Conservation (phyloP, 2,888 invertebrate genomes). For the Oscheius sp. region DNA sequence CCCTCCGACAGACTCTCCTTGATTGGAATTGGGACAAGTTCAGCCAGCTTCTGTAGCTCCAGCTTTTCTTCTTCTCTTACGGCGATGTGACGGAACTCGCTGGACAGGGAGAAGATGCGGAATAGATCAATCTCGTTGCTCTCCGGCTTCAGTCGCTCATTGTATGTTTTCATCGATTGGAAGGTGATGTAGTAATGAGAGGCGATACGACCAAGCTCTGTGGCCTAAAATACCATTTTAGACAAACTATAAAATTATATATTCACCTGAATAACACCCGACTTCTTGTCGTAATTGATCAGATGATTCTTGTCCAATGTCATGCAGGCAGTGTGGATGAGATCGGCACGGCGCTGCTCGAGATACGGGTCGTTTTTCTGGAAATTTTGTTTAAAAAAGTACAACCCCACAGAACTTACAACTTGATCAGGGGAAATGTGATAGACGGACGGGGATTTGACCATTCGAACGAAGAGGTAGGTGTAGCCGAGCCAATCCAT, state of each 20-base stretch:
- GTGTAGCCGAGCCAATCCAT: constrained; percentile 95
- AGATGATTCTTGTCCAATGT: constrained; percentile 92
- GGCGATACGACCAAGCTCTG: constrained; percentile 95
- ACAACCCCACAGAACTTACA: constrained; percentile 39
- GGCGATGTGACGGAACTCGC: constrained; percentile 84
- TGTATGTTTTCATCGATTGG: constrained; percentile 96
- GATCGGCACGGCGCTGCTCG: constrained; percentile 90
- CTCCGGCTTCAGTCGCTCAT: constrained; percentile 93
- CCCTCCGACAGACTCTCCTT: constrained; percentile 98
- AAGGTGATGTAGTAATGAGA: constrained; percentile 98
- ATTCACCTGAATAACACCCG: constrained; percentile 83
- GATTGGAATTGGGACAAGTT: constrained; percentile 96
- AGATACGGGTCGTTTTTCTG: constrained; percentile 85
- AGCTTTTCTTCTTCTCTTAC: constrained; percentile 87
- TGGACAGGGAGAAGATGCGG: constrained; percentile 94
- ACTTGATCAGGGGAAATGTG: constrained; percentile 79
- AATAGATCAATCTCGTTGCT: constrained; percentile 97
- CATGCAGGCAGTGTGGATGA: constrained; percentile 92
- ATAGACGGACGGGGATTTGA: constrained; percentile 88
- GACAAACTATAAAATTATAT: background rate
- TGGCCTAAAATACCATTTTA: constrained; percentile 79
- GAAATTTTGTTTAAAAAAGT: constrained; percentile 33
- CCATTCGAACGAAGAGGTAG: constrained; percentile 94
- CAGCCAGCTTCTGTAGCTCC: constrained; percentile 93
- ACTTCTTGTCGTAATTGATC: constrained; percentile 92